Conservation (phyloP, 2,888 invertebrate species). For the Dicranocentrus wangi region DNA sequence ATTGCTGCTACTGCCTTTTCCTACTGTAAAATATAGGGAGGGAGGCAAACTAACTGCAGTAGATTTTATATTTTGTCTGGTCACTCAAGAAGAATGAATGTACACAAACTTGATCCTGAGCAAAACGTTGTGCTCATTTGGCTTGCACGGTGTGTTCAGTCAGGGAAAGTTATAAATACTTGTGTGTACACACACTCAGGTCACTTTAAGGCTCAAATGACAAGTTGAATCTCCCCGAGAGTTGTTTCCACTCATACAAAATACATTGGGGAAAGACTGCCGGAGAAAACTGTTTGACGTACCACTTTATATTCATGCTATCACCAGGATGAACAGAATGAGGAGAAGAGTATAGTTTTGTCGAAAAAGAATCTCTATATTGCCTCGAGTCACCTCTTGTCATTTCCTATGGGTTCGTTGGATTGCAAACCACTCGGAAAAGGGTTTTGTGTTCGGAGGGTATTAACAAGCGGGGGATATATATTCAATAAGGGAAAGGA, state of each 20-base stretch:
- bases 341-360: too few relatives aligned
- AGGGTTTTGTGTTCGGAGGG: too few relatives aligned
- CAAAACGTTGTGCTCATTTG: neutral
- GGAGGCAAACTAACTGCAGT: neutral
- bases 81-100: slow-evolving; percentile 19
- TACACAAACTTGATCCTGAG: slow-evolving; percentile 19
- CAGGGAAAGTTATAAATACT: slow-evolving; percentile 15
- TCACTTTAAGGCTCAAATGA: slow-evolving; percentile 30
- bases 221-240: slow-evolving; percentile 6
- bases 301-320: neutral
- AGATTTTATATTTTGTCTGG: neutral
- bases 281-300: neutral
- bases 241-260: slow-evolving; percentile 16
- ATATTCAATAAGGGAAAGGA: too few relatives aligned
- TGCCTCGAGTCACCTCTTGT: too few relatives aligned
- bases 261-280: neutral
- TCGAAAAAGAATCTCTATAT: too few relatives aligned
- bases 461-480: too few relatives aligned
- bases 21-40: neutral
- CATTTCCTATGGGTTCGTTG: too few relatives aligned
- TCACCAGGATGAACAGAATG: too few relatives aligned
- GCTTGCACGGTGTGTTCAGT: neutral
- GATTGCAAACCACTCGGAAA: too few relatives aligned
- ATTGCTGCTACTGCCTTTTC: neutral
- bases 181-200: neutral